These are phyloP conservation scores for Ariopsis seemanni DNA, from an alignment of 2,113 vertebrate species.

Conservation along the genomic window DNA sequence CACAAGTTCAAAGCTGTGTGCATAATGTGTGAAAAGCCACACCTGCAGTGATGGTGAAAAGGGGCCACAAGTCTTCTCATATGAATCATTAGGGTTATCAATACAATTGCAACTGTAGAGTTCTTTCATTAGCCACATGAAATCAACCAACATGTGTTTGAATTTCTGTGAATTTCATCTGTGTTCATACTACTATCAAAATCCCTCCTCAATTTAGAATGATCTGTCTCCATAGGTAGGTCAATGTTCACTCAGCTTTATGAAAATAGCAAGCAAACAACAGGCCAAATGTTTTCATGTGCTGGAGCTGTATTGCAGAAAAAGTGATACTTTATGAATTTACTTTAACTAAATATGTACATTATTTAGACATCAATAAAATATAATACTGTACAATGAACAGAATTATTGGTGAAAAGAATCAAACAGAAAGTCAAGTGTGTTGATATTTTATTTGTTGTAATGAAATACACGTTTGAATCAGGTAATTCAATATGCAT, in stretches of 20 bases:
- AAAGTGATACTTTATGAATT: not conserved
- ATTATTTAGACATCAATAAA: not conserved
- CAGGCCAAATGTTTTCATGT: not conserved
- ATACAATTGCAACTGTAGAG: not conserved
- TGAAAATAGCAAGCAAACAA: not conserved
- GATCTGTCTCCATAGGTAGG: not conserved
- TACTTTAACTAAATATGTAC: not conserved
- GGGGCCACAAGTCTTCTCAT: not conserved
- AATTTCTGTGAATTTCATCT: not conserved
- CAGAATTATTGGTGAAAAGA: not conserved
- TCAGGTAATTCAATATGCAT: not conserved
- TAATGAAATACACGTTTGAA: not conserved
- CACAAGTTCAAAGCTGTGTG: conserved; percentile 11
- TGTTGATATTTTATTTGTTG: not conserved
- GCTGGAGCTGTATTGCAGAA: not conserved
- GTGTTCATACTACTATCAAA: not conserved
- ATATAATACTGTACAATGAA: not conserved
- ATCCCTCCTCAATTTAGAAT: not conserved
- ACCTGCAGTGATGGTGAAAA: conserved; percentile 11
- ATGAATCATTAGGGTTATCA: not conserved
- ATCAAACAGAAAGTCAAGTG: not conserved
- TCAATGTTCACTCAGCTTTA: conserved; percentile 16
- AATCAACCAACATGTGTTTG: not conserved
- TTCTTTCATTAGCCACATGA: not conserved
- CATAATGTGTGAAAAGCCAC: conserved; percentile 43